These are phyloP conservation scores for Sylvia atricapilla DNA, from an alignment of 2,113 vertebrate genomes.

Conservation along the genomic window DNA sequence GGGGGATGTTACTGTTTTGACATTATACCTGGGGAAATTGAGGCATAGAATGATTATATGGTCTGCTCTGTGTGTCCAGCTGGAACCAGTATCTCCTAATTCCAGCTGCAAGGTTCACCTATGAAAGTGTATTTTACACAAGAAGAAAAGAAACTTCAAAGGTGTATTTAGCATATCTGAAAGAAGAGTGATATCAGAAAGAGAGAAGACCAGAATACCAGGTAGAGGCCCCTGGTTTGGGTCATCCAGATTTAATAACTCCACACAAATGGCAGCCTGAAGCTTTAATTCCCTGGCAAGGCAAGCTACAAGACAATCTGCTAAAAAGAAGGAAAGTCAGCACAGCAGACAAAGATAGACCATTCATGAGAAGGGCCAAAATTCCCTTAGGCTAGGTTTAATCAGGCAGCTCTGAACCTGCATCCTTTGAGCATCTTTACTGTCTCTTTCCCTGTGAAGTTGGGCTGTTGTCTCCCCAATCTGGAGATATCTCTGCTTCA, in stretches of 20 bases:
- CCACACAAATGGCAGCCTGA: not conserved
- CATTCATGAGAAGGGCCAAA: not conserved
- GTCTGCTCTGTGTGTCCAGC: not conserved
- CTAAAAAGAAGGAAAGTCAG: not conserved
- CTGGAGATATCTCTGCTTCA: not conserved
- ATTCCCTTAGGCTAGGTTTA: not conserved
- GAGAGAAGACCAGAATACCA: not conserved
- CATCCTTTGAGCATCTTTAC: not conserved
- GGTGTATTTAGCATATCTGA: not conserved
- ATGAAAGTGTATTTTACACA: not conserved
- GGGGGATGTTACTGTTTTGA: not conserved
- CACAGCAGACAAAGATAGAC: not conserved
- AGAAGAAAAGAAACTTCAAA: conserved; percentile 3
- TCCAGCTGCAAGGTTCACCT: not conserved
- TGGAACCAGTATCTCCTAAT: not conserved
- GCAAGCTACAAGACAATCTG: not conserved
- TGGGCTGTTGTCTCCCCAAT: not conserved
- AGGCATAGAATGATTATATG: not conserved
- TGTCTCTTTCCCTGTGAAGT: not conserved
- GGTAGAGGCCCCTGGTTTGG: not conserved
- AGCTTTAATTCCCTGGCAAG: not conserved
- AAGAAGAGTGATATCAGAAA: not conserved
- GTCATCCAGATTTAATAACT: conserved; percentile 26
- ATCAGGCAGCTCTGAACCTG: not conserved
- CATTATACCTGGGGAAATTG: not conserved